These are phyloP conservation scores for Prochilodus magdalenae DNA, from an alignment of 2,113 vertebrate species.

Conservation along the genomic window DNA sequence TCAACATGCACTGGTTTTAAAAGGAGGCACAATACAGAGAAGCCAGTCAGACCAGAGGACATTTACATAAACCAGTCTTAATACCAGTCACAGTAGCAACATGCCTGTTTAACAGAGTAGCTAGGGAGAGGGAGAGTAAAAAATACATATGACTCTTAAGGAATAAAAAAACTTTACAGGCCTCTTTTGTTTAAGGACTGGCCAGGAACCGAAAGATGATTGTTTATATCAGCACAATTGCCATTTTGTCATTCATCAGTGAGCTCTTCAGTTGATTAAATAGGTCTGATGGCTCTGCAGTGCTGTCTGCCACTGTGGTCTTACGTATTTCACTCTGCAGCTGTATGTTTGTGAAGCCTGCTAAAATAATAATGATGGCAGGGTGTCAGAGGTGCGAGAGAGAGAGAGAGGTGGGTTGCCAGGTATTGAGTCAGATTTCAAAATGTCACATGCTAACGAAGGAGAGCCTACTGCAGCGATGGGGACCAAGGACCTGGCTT, in stretches of 20 bases:
- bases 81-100: no score
- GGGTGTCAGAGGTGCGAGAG: slow-evolving; percentile 32
- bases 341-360: slow-evolving; percentile 21
- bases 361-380: slow-evolving; percentile 45
- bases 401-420: slow-evolving; percentile 41
- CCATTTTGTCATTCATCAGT: slow-evolving; percentile 24
- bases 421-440: slow-evolving; percentile 52
- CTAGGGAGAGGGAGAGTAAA: no score
- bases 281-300: slow-evolving; percentile 10
- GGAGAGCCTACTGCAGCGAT: slow-evolving; percentile 8
- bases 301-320: background rate
- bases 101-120: no score
- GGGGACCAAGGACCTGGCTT: background rate
- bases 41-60: no score
- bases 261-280: slow-evolving; percentile 7
- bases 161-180: background rate
- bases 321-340: slow-evolving; percentile 18
- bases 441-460: slow-evolving; percentile 44
- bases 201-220: background rate
- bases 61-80: no score
- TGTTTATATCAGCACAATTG: slow-evolving; percentile 18
- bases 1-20: no score
- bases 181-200: background rate
- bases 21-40: no score
- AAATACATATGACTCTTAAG: no score